A percentile compares a stretch with the other conserved stretches of the same genome.
Evolutionary conservation across 2,888 invertebrate species (phyloP).

Genomic region (Tipula confusa): DNA sequence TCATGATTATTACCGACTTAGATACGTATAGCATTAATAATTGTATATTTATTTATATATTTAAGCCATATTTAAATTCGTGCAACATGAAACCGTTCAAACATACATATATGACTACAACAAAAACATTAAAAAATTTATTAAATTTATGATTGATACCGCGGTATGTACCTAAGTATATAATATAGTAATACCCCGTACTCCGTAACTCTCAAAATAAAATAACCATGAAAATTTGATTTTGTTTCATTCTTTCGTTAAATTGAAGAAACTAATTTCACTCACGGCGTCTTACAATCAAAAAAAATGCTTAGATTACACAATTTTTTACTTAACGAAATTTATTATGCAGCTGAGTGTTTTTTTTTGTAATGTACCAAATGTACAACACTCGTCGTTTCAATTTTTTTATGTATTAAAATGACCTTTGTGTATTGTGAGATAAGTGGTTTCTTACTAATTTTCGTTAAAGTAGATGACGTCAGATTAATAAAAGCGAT

Average conservation of each 20-base stretch:
- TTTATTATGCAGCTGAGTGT: neutral
- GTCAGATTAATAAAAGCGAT: neutral
- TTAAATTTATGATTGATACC: neutral
- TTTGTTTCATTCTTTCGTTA: neutral
- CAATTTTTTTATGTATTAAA: neutral
- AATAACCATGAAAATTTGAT: neutral
- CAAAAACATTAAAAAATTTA: neutral
- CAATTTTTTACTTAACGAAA: neutral
- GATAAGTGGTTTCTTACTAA: neutral
- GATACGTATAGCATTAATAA: neutral
- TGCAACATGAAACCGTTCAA: neutral
- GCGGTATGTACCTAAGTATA: neutral
- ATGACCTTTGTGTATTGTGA: neutral
- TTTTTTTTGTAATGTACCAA: no score
- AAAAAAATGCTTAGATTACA: neutral
- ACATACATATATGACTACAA: no score
- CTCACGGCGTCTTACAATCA: neutral
- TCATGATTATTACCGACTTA: neutral
- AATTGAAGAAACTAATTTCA: neutral
- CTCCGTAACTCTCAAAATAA: neutral
- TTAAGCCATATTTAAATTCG: neutral
- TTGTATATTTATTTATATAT: neutral
- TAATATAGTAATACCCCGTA: no score
- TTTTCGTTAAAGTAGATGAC: neutral
- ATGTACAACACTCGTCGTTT: neutral